These are phyloP conservation scores for Stenotaenia linearis DNA, from an alignment of 2,888 invertebrate species.

Conservation along the genomic window DNA sequence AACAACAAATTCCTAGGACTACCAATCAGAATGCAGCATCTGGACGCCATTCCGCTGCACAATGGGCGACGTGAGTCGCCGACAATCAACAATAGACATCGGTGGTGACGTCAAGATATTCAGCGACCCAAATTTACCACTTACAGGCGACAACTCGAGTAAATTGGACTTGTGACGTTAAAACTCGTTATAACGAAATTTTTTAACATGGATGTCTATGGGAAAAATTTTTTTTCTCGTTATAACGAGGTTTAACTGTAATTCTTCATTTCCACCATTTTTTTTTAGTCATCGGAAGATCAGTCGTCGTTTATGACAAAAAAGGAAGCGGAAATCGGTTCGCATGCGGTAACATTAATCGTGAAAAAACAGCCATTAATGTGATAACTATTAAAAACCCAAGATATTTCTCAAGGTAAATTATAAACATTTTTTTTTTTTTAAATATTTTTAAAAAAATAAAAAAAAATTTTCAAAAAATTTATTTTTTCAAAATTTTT, in stretches of 20 bases:
- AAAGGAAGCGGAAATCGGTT: constrained; percentile 61
- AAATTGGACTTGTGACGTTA: too few species aligned
- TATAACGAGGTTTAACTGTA: too few species aligned
- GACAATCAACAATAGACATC: constrained; percentile 75
- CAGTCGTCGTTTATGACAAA: constrained; percentile 75
- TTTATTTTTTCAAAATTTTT: too few species aligned
- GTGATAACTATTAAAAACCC: constrained; percentile 80
- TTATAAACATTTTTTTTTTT: too few species aligned
- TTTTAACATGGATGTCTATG: too few species aligned
- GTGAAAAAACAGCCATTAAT: constrained; percentile 84
- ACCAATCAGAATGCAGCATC: constrained; percentile 77
- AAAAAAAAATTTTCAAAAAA: too few species aligned
- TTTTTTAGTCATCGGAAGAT: constrained; percentile 59
- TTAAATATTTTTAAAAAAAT: too few species aligned
- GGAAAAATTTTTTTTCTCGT: too few species aligned
- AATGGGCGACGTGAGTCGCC: constrained; percentile 80
- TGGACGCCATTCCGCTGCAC: constrained; percentile 84
- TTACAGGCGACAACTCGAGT: constrained; percentile 52
- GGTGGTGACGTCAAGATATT: constrained; percentile 70
- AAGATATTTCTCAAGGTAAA: constrained; percentile 79
- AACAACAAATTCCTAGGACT: constrained; percentile 60
- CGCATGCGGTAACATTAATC: constrained; percentile 86
- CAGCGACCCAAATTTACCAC: constrained; percentile 79
- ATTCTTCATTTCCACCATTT: too few species aligned
- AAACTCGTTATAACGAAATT: too few species aligned